Evolutionary conservation across 2,888 invertebrate genomes (phyloP), one percentile per base, ranked within the genome.

Genomic region (Clanis bilineata): DNA sequence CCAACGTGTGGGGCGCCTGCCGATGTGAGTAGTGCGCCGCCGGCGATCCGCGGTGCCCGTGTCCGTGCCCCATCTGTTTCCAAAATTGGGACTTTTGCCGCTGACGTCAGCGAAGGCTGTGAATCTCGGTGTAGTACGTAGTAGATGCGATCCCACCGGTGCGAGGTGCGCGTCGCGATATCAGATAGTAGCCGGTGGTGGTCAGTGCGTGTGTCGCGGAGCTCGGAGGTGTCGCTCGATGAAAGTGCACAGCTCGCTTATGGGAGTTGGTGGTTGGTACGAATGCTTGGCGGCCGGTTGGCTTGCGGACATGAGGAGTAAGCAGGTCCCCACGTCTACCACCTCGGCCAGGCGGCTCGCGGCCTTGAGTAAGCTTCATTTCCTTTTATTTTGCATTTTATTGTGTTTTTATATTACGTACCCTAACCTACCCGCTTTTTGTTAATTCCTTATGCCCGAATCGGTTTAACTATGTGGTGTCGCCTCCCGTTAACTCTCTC

Each of bases 1-100:
- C 95, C 92, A 95, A 95, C 93, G 95, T 95, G 80, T 95, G 95
- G 95, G 94, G 94, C 93, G 94, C 94, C 93, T 95, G 94, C 89
- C 94, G 95, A 93, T 94, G 95, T 95, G 93, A 95, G 95, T 95
- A 93, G 85, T 77, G 82, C 76, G 73, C 76, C 75, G 76, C 64
- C 67, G 70, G 68, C 71, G 68, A 70, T 72, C 70, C 67, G 68
- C 68, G 68, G 68, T 67, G 28, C 72, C 68, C 72, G 73, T 72
- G 70, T 69, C 68, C 72, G 73, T 72, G 70, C 70, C 44, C 12
- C 23, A 9, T 47, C 25, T 28, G 23, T 23, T 47, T 15, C 6
- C 25, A 47, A 25, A 23, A 47, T 15, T 77, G 73, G 77, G 79
- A 80, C 82, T 79, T 71, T 73, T 72, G 70, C 77, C 81, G 82